These are phyloP conservation scores for Actinia equina DNA, from an alignment of 64 coral and sea anemone species.

Conservation along the genomic window DNA sequence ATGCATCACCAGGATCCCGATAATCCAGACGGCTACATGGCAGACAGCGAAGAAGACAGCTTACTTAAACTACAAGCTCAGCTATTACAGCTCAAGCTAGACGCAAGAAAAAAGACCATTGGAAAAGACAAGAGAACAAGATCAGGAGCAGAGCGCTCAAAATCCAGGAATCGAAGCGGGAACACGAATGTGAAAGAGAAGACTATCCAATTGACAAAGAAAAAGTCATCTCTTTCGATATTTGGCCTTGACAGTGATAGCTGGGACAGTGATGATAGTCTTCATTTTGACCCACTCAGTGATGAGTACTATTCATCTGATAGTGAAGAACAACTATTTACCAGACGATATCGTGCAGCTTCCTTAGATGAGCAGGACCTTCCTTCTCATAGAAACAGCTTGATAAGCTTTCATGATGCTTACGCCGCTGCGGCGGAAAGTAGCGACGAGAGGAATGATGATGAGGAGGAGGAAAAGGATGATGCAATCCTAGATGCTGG, in stretches of 20 bases:
- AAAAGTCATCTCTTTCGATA: not conserved
- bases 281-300: conserved; percentile 40
- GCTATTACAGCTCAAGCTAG: conserved; percentile 22
- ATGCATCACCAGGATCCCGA: not conserved
- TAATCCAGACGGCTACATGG: conserved; percentile 36
- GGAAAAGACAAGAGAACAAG: not conserved
- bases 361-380: not conserved
- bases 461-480: not conserved
- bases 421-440: not conserved
- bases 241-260: conserved; percentile 36
- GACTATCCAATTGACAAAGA: not conserved
- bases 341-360: not conserved
- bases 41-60: conserved; percentile 50
- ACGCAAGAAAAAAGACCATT: not conserved
- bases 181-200: not conserved
- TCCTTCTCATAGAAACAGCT: not conserved
- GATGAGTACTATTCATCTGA: conserved; percentile 12
- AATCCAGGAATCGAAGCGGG: not conserved
- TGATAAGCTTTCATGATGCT: not conserved
- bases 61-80: conserved; percentile 44
- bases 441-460: not conserved
- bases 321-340: not conserved
- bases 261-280: conserved; percentile 59
- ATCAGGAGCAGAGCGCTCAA: not conserved
- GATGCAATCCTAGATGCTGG: not conserved